phyloP scores from a whole-genome alignment of 2,113 vertebrate species.

The Vidua chalybeata region DNA sequence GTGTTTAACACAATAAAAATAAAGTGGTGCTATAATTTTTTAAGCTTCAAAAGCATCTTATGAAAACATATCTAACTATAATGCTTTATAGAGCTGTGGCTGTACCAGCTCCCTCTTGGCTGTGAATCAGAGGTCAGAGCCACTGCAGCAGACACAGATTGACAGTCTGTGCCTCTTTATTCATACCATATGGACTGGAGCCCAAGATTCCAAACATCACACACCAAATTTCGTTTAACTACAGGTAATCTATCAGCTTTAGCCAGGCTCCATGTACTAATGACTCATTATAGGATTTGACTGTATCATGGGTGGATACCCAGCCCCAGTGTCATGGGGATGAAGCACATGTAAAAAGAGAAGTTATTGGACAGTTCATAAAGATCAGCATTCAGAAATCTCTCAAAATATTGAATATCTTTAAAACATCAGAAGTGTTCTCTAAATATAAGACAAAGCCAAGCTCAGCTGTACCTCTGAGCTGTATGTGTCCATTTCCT shows the following conservation, averaged over 20 bases:
- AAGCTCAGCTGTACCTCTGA: background rate
- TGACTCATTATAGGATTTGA: background rate
- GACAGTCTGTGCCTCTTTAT: background rate
- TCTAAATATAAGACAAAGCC: background rate
- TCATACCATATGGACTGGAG: background rate
- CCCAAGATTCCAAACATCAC: background rate
- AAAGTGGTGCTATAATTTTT: constrained; percentile 8
- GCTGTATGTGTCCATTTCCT: background rate
- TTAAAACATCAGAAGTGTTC: background rate
- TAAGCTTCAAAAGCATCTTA: constrained; percentile 16
- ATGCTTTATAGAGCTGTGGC: background rate
- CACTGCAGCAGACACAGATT: background rate
- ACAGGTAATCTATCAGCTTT: background rate
- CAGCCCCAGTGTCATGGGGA: background rate
- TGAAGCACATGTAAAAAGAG: background rate
- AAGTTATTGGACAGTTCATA: background rate
- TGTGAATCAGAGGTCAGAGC: background rate
- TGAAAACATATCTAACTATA: background rate
- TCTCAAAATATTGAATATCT: background rate
- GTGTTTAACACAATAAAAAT: constrained; percentile 50
- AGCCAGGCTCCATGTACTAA: background rate
- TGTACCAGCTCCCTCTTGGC: background rate
- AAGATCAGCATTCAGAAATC: background rate
- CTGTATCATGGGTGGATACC: background rate
- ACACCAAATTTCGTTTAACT: background rate